Evolutionary conservation across 2,113 vertebrate species (phyloP), one percentile per base, ranked within the genome.

Genomic region (Hirundichthys speculiger): DNA sequence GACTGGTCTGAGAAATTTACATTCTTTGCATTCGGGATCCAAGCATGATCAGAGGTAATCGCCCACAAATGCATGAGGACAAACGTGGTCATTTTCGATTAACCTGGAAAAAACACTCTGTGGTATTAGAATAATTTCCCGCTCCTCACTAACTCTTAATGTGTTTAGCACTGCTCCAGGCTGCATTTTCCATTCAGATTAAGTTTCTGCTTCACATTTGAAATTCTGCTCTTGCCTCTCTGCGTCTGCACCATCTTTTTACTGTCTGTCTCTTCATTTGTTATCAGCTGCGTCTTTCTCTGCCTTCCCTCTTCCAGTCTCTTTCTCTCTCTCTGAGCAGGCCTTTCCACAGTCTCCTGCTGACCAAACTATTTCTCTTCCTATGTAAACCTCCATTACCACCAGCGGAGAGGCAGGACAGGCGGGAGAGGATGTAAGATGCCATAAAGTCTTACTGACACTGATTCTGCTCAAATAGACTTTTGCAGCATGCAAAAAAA

Each of bases 61-160:
- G 46, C 16, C 30, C 50, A 19, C 58, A 72, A 61, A 70, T 67
- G 48, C 53, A 74, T 72, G 45, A 72, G 64, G 53, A 80, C 62
- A 77, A 88, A 34, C 6, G 80, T 73, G 70, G 59, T 85, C 64
- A 68, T 80, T 77, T 79, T 63, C 77, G 82, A 91, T 34, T 83
- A 79, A 86, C 69, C 72, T 59, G 70, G 66, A 72, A 64, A 72
- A 64, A 63, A 48, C 57, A 54, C 73, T 56, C 25, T 41, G 64
- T 52, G 43, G 45, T 84, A 75, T 77, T 75, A 85, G 73, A 56
- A 69, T 65, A 9, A 73, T 64, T 73, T 72, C 78, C 81, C 78
- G 76, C 59, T 73, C 71, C 61, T 78, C 64, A 54, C 51, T 18
- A 52, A 62, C 52, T 79, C 80, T 75, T 79, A 83, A 90, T 83